Evolutionary conservation across 23 tunicate species (phyloP).

Genomic region (Corella eumyota): DNA sequence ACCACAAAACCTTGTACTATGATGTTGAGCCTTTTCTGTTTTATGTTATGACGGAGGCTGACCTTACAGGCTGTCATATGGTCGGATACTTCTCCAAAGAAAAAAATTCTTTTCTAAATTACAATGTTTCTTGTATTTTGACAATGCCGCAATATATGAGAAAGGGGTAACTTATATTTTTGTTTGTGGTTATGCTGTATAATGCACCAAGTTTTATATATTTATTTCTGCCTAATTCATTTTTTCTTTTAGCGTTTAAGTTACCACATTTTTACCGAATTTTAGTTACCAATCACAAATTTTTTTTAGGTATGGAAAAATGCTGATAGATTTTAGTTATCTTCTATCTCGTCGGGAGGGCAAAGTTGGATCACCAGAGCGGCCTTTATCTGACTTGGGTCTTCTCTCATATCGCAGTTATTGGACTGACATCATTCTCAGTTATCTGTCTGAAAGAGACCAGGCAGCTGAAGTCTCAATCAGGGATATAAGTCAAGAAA

Average conservation of each 20-base stretch:
- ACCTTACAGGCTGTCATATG: conserved; percentile 79
- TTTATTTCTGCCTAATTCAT: neutral
- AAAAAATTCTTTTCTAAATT: conserved; percentile 83
- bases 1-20: conserved; percentile 85
- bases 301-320: conserved; percentile 74
- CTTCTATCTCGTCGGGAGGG: conserved; percentile 68
- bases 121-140: conserved; percentile 93
- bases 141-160: conserved; percentile 93
- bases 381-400: conserved; percentile 90
- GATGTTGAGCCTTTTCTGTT: conserved; percentile 95
- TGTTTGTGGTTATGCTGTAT: neutral
- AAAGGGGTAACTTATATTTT: conserved; percentile 52
- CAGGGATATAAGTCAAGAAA: conserved; percentile 79
- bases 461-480: conserved; percentile 50
- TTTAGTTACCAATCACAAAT: too few relatives aligned
- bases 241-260: neutral
- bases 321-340: conserved; percentile 93
- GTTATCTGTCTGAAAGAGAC: conserved; percentile 41
- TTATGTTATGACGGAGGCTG: conserved; percentile 94
- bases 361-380: conserved; percentile 91
- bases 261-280: too few relatives aligned
- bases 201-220: too few relatives aligned
- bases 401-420: conserved; percentile 78
- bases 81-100: conserved; percentile 98
- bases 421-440: conserved; percentile 87